These are phyloP conservation scores for Carassius auratus DNA, from an alignment of 2,113 vertebrate species.

Conservation along the genomic window DNA sequence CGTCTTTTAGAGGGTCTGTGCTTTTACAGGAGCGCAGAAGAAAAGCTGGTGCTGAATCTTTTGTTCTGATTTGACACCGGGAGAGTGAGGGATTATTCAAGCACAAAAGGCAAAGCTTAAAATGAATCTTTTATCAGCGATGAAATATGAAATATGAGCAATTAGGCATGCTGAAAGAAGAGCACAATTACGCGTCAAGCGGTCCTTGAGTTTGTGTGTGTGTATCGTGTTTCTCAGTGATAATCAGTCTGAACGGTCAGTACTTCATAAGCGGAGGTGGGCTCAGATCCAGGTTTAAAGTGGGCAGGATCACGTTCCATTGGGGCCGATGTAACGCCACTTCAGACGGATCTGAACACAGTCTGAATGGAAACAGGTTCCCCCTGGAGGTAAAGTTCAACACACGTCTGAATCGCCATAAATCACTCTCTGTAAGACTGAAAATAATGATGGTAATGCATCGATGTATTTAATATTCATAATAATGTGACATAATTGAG, in stretches of 20 bases:
- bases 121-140: constrained; percentile 4
- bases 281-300: constrained; percentile 83
- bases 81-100: neutral
- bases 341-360: constrained; percentile 93
- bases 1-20: neutral
- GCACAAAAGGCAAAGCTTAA: neutral
- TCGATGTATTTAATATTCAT: neutral
- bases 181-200: neutral
- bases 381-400: constrained; percentile 86
- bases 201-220: neutral
- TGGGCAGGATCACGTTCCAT: constrained; percentile 88
- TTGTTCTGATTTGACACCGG: neutral
- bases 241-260: constrained; percentile 86
- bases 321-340: constrained; percentile 94
- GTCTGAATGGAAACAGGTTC: constrained; percentile 90
- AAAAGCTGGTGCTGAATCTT: neutral
- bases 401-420: neutral
- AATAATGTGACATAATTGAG: too few species aligned
- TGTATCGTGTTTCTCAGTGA: constrained; percentile 75
- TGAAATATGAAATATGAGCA: neutral
- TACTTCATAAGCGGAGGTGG: constrained; percentile 90
- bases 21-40: neutral
- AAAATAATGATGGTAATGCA: neutral
- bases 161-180: neutral
- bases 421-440: neutral